phyloP scores from a whole-genome alignment of 1,140 invertebrate species.

The Drosophila busckii region DNA sequence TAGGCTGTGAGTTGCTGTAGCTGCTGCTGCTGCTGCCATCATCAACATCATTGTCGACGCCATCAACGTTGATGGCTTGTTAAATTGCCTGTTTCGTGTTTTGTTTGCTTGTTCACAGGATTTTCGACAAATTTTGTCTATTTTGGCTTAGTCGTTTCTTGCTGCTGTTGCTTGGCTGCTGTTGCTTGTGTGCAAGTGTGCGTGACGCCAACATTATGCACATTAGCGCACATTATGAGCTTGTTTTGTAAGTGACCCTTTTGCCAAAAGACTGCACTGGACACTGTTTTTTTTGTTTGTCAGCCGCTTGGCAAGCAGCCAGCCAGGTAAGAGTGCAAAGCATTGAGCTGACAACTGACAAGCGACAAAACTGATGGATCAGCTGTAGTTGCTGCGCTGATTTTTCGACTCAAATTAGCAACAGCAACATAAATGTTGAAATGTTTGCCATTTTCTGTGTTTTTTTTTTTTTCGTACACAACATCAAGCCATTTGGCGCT shows the following conservation, averaged over 20 bases:
- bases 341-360: conserved; percentile 2
- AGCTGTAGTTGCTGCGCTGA: too few relatives aligned
- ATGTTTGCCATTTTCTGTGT: too few relatives aligned
- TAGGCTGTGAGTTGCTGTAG: conserved; percentile 14
- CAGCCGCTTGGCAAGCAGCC: conserved; percentile 62
- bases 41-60: conserved; percentile 70
- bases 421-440: too few relatives aligned
- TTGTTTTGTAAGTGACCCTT: conserved; percentile 58
- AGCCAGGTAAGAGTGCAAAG: too few relatives aligned
- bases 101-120: conserved; percentile 52
- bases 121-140: background rate
- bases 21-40: conserved; percentile 44
- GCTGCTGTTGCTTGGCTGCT: background rate
- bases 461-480: too few relatives aligned
- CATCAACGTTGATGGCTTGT: conserved; percentile 75
- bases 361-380: too few relatives aligned
- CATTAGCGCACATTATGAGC: conserved; percentile 74
- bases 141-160: conserved; percentile 18
- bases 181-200: conserved; percentile 43
- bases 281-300: conserved; percentile 45
- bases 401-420: conserved; percentile 59
- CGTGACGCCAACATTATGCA: conserved; percentile 69
- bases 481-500: too few relatives aligned
- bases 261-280: conserved; percentile 24
- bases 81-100: conserved; percentile 74